Evolutionary conservation across 2,888 invertebrate genomes (phyloP).

Genomic region (Caenorhabditis sp.): DNA sequence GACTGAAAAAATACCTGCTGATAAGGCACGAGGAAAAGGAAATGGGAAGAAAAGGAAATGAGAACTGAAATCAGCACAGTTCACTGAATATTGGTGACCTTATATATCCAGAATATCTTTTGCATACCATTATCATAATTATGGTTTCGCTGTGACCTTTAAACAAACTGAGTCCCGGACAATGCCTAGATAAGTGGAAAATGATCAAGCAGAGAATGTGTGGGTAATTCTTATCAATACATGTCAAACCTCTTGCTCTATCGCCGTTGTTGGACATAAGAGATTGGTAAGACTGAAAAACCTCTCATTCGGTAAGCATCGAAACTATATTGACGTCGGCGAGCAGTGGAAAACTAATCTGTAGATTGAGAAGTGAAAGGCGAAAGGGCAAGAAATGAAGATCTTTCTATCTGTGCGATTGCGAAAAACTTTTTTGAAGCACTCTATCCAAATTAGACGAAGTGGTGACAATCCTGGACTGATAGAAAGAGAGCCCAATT

Average conservation of each 20-base stretch:
- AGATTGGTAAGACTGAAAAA: conserved; percentile 12
- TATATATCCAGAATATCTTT: not conserved
- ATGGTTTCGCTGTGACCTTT: not conserved
- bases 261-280: conserved; percentile 44
- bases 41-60: not conserved
- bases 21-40: not conserved
- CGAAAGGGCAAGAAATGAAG: not conserved
- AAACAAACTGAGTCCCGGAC: too few species aligned
- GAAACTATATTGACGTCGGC: conserved; percentile 9
- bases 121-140: not conserved
- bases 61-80: too few species aligned
- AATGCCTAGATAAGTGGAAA: not conserved
- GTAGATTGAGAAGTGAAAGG: conserved; percentile 15
- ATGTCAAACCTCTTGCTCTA: conserved; percentile 43
- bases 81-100: not conserved
- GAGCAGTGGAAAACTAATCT: conserved; percentile 21
- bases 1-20: not conserved
- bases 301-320: conserved; percentile 4
- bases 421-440: not conserved
- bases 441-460: not conserved
- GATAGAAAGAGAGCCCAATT: not conserved
- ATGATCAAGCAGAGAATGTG: not conserved
- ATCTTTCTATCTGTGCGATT: not conserved
- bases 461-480: not conserved
- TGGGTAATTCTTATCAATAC: conserved; percentile 36